Evolutionary conservation across 2,888 invertebrate genomes (phyloP), one percentile per base, ranked within the genome.

Genomic region (Amphipyra berbera): DNA sequence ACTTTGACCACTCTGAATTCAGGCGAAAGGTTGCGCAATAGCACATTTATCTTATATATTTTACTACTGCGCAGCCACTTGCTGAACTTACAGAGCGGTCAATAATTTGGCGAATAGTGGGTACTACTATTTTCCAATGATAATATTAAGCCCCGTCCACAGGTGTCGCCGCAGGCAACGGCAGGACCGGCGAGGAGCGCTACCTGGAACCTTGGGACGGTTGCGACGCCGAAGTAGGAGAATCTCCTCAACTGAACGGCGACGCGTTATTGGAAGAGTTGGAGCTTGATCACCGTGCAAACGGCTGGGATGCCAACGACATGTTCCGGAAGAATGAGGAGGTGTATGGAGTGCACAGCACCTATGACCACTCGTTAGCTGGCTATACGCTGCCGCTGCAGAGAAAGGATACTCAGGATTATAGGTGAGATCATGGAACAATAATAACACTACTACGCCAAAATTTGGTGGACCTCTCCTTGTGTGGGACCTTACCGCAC

Each of bases 221-320:
- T 12, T 93, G 95, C 76, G 95, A 96, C 46, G 95, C 90, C 12
- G 95, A 96, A 79, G 69, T 89, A 61, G 91, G 89, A 12, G 95
- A 95, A 82, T 63, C 94, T 79, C 90, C 92, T 68, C 90, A 95
- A 82, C 88, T 96, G 30, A 96, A 96, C 88, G 96, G 96, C 10
- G 95, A 94, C 82, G 95, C 95, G 48, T 95, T 96, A 33, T 95
- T 96, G 61, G 96, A 96, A 47, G 97, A 97, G 79, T 88, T 97
- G 57, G 96, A 96, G 76, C 90, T 97, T 61, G 97, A 97, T 85
- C 95, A 96, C 78, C 96, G 96, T 75, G 96, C 97, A 91, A 98
- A 98, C 95, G 99, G 99, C 63, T 99, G 99, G 99, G 98, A 99
- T 95, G 97, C 97, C 2, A 97, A 97, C 90, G 99, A 99, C 79